Conservation (phyloP, 2,113 vertebrate genomes). For the Onychostoma macrolepis region DNA sequence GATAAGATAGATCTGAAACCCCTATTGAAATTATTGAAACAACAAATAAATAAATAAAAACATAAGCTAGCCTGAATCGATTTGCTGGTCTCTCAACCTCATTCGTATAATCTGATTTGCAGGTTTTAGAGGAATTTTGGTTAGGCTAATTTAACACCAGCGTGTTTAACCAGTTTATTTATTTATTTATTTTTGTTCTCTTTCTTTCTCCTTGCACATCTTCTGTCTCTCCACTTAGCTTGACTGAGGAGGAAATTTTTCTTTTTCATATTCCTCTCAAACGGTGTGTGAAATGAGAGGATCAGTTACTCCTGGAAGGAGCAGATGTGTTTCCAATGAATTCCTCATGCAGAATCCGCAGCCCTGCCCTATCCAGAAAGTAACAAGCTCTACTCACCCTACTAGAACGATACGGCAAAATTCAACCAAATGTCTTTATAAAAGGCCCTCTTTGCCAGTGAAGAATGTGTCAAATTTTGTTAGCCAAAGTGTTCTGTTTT, state of each 20-base stretch:
- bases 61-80: too few relatives aligned
- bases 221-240: constrained; percentile 26
- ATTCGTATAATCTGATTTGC: too few relatives aligned
- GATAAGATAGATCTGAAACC: too few relatives aligned
- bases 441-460: background rate
- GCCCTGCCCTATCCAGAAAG: background rate
- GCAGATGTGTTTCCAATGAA: constrained; percentile 47
- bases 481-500: background rate
- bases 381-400: constrained; percentile 16
- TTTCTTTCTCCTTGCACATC: background rate
- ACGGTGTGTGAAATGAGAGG: constrained; percentile 55
- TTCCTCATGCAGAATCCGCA: constrained; percentile 15
- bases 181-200: background rate
- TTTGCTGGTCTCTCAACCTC: too few relatives aligned
- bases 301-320: constrained; percentile 51
- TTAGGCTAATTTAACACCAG: background rate
- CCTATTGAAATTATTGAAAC: too few relatives aligned
- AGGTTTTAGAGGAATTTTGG: too few relatives aligned
- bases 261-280: constrained; percentile 49
- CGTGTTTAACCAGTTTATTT: background rate
- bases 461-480: background rate
- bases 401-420: background rate
- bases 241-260: constrained; percentile 22
- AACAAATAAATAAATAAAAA: too few relatives aligned
- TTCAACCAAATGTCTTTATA: constrained; percentile 17